These are phyloP conservation scores for Actenoides lindsayi DNA, from an alignment of 2,113 vertebrate species.

Conservation along the genomic window DNA sequence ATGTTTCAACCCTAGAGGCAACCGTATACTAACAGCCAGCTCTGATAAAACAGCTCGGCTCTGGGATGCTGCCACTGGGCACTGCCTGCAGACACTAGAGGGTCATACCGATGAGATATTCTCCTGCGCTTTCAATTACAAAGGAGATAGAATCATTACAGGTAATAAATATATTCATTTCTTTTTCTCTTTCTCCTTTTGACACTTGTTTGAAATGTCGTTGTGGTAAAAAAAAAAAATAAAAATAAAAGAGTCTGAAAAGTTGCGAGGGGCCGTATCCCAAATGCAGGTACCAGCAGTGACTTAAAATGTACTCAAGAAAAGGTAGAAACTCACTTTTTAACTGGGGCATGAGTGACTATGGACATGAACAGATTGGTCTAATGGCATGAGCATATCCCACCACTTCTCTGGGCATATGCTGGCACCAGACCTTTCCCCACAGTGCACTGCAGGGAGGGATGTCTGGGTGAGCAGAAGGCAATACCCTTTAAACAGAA, in stretches of 20 bases:
- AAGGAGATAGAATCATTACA: conserved; percentile 90
- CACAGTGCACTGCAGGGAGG: not conserved
- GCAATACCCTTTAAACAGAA: not conserved
- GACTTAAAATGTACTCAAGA: not conserved
- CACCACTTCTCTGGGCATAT: not conserved
- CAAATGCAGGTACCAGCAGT: not conserved
- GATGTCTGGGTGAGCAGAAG: not conserved
- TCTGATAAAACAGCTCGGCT: conserved; percentile 91
- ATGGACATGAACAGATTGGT: not conserved
- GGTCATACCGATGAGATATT: conserved; percentile 94
- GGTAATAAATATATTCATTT: conserved; percentile 60
- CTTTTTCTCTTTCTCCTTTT: not conserved
- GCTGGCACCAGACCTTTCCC: not conserved
- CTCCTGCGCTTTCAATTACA: conserved; percentile 94
- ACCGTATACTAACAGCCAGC: conserved; percentile 88
- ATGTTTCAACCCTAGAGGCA: conserved; percentile 93
- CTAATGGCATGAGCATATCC: not conserved
- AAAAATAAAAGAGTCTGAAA: not conserved
- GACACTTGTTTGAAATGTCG: not conserved
- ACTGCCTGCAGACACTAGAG: conserved; percentile 88
- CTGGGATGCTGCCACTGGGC: conserved; percentile 89
- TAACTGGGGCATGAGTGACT: not conserved
- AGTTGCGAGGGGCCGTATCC: not conserved
- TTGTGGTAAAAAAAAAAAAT: not conserved
- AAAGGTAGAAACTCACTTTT: not conserved